A percentile compares a stretch with the other conserved stretches of the same genome.
Evolutionary conservation across 1,140 invertebrate genomes (phyloP).

Genomic region (Pantala flavescens): DNA sequence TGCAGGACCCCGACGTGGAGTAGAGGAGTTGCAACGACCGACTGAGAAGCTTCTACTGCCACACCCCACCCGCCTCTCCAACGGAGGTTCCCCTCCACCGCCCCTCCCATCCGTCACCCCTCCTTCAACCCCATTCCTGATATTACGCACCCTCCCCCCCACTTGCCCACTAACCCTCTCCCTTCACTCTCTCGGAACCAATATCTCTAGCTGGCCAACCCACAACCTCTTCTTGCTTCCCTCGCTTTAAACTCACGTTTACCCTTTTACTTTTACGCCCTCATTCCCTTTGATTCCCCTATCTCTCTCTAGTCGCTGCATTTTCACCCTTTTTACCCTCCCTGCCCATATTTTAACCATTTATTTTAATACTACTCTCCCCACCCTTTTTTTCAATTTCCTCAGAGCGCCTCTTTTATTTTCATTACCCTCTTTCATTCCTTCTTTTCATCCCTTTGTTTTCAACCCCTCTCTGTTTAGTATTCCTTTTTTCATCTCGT

Average conservation of each 20-base stretch:
- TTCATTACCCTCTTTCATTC: background rate
- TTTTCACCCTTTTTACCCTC: background rate
- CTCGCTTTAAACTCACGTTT: background rate
- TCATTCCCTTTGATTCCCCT: background rate
- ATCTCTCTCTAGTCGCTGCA: background rate
- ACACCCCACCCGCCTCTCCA: background rate
- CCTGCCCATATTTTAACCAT: background rate
- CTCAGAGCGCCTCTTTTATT: background rate
- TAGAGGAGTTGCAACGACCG: background rate
- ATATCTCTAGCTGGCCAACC: conserved; percentile 4
- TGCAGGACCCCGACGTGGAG: background rate
- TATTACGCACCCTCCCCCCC: background rate
- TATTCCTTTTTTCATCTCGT: background rate
- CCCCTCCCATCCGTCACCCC: background rate
- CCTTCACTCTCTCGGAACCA: background rate
- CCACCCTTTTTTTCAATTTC: background rate
- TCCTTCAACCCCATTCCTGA: background rate
- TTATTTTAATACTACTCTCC: background rate
- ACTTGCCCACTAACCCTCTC: background rate
- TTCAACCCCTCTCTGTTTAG: background rate
- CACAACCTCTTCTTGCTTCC: background rate
- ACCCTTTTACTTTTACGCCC: background rate
- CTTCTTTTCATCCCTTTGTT: background rate
- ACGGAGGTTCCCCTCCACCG: background rate
- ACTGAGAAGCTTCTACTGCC: background rate